Conservation (phyloP, 2,113 vertebrate species). For the Tragelaphus scriptus region DNA sequence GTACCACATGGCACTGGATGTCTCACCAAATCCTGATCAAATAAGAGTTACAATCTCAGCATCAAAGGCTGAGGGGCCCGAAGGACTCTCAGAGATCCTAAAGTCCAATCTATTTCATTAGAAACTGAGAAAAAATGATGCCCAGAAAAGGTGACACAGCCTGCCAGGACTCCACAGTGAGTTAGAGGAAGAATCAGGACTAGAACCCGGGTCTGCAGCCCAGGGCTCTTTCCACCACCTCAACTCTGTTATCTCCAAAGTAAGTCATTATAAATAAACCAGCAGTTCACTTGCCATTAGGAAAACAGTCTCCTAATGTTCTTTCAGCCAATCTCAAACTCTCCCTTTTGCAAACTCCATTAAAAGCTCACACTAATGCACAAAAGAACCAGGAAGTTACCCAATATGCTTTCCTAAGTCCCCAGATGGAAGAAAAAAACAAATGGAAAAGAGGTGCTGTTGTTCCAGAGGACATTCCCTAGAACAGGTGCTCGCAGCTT, state of each 20-base stretch:
- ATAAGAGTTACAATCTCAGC: neutral
- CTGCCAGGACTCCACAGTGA: neutral
- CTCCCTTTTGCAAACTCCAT: neutral
- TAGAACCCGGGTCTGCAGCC: neutral
- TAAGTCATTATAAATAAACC: neutral
- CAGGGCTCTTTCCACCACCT: neutral
- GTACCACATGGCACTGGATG: neutral
- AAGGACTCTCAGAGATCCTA: neutral
- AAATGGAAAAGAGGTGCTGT: neutral
- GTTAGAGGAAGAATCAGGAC: neutral
- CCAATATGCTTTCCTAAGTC: neutral
- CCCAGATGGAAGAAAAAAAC: constrained; percentile 16
- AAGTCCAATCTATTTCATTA: neutral
- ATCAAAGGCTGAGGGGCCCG: neutral
- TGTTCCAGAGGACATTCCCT: neutral
- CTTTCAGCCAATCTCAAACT: neutral
- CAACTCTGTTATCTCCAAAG: neutral
- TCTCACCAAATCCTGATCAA: neutral
- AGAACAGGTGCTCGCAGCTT: neutral
- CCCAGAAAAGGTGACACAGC: neutral
- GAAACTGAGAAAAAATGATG: neutral
- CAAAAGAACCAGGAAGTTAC: constrained; percentile 10
- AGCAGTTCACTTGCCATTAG: neutral
- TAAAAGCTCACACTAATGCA: constrained; percentile 3
- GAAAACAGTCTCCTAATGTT: neutral